A percentile compares a stretch with the other conserved stretches of the same genome.
These are phyloP conservation scores for Hemichromis elongatus DNA, from an alignment of 2,113 vertebrate genomes.

Conservation along the genomic window DNA sequence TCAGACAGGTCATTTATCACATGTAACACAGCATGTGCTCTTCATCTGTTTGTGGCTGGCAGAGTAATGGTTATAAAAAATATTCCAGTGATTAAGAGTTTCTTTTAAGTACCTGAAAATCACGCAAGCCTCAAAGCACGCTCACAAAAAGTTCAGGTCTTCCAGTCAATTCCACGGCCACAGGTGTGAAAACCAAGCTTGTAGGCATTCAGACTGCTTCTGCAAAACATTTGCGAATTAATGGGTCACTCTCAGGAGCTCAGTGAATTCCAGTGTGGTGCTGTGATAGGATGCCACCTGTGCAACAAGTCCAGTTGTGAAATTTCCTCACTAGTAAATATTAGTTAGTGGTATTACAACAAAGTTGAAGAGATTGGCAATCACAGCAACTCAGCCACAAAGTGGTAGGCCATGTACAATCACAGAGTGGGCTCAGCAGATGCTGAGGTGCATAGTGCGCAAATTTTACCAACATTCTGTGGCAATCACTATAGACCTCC, in stretches of 20 bases:
- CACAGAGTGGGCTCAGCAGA: not conserved
- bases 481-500: not conserved
- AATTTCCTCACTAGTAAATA: not conserved
- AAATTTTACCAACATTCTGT: not conserved
- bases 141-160: not conserved
- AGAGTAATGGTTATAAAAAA: not conserved
- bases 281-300: not conserved
- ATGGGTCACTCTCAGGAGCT: not conserved
- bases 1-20: not conserved
- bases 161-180: not conserved
- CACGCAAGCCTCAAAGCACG: slow-evolving; percentile 33
- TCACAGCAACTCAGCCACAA: not conserved
- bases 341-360: not conserved
- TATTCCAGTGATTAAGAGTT: slow-evolving; percentile 35
- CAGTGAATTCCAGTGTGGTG: not conserved
- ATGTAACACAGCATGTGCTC: not conserved
- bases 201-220: not conserved
- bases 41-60: not conserved
- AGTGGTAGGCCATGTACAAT: not conserved
- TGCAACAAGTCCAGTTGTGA: not conserved
- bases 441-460: not conserved
- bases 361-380: not conserved
- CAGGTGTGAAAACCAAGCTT: not conserved
- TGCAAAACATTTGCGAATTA: not conserved
- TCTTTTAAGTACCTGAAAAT: slow-evolving; percentile 40